Evolutionary conservation across 2,113 vertebrate genomes (phyloP), one percentile per base, ranked within the genome.

Genomic region (Nicator chloris): DNA sequence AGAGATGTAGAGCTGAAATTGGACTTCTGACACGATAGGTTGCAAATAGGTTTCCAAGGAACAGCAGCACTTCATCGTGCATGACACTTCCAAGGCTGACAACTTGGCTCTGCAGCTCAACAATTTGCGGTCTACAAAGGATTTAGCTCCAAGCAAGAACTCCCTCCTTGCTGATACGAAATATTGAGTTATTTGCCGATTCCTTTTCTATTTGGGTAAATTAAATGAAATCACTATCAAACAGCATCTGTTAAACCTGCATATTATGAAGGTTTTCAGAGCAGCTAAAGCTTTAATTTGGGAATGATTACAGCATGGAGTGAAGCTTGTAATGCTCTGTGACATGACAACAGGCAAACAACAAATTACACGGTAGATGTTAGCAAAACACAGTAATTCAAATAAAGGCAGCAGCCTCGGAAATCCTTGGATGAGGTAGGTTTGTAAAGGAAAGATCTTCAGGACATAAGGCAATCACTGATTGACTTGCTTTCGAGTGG

Each of bases 281-380:
- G 82, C 76, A 93, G 70, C 76, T 39, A 78, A 83, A 84, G 93
- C 90, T 94, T 92, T 92, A 85, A 91, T 95, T 95, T 94, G 71
- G 82, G 82, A 61, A 83, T 66, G 82, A 94, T 95, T 94, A 80
- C 54, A 54, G 59, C 42, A 20, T 1, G 22, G 54, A 79, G 65
- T 37, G 82, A 93, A 95, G 87, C 88, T 68, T n/a, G 92, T 79
- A 91, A 91, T 60, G 51, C 53, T 92, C 72, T 60, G 64, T 63
- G 79, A 86, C 91, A 91, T 68, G 86, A 88, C 88, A 95, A 96
- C 72, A 95, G 91, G 80, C 77, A 95, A 93, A 93, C 68, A 86
- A 92, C 80, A 92, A 94, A 96, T 95, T 92, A 92, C 28, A 96
- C 7, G 28, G 72, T 61, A 64, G 86, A 60, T 71, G 82, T 59